Base-by-base conservation (phyloP, 2,113 vertebrate genomes). In the Cyphomyrus plagiostoma region DNA sequence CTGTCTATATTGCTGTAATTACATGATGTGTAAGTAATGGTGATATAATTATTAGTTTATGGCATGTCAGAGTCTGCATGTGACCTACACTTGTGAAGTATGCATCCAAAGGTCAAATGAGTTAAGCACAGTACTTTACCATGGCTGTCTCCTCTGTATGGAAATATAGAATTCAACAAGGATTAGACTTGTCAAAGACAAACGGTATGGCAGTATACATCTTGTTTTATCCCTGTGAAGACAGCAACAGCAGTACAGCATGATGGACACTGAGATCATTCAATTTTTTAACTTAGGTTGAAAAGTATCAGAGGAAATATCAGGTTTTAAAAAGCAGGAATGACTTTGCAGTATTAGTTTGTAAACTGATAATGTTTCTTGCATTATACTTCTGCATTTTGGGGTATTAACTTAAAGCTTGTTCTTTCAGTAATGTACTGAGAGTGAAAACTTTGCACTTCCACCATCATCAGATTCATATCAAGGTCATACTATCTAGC, bases 391-490 rank as follows among this genome's bases (percentile, higher is more conserved):
- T 48, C 82, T 84, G 45, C 45, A 45, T 45, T 42, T 48, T 17
- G 8, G 45, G 17, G 21, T 23, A 46, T 48, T 84, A 87, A 30
- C 6, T 56, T 84, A 56, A 56, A 87, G 49, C 23, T 45, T 46
- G 39, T 21, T 30, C 85, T 15, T 26, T 35, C 8, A 52, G 13
- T 17, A 35, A 56, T 5, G 39, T 87, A 53, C 50, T 17, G 11
- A 86, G 39, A 48, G 50, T 6, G 85, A 92, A 91, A 94, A 92
- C 95, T 93, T 95, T 91, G 87, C 90, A 90, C 92, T 95, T 95
- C 94, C 92, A 95, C 94, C 94, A 95, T 95, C 95, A 95, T 94
- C 94, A 95, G 96, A 96, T 96, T 93, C 94, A 95, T 96, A 96
- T 96, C 96, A 95, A 92, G 13, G 90, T 93, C 92, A 91, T 92